These are phyloP conservation scores for Pseudochromis fuscus DNA, from an alignment of 2,797 vertebrate genomes.

Conservation along the genomic window DNA sequence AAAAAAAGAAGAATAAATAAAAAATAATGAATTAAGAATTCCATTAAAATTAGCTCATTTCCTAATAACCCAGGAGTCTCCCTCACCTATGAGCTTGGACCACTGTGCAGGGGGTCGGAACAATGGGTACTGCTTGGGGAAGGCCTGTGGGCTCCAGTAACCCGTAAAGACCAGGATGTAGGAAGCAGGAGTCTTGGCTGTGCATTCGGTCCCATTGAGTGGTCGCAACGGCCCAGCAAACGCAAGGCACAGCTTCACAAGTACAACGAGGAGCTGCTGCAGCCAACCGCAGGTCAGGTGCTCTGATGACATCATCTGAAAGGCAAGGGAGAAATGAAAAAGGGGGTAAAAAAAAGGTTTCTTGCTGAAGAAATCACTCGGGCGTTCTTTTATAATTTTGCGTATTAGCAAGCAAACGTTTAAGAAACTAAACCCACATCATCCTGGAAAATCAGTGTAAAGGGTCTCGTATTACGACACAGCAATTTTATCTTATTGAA, in stretches of 20 bases:
- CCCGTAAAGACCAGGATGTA: conserved; percentile 89
- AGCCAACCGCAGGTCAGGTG: conserved; percentile 80
- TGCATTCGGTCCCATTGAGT: conserved; percentile 79
- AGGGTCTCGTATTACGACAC: conserved; percentile 47
- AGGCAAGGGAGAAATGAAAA: conserved; percentile 63
- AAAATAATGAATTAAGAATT: too few species aligned
- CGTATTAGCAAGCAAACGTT: conserved; percentile 35
- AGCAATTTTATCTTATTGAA: conserved; percentile 59
- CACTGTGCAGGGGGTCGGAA: conserved; percentile 89
- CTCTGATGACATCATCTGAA: conserved; percentile 84
- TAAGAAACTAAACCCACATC: conserved; percentile 68
- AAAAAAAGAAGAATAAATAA: too few species aligned
- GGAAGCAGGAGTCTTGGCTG: conserved; percentile 83
- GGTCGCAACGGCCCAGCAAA: conserved; percentile 72
- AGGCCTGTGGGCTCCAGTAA: conserved; percentile 86
- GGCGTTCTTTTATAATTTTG: neutral
- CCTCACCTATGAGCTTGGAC: conserved; percentile 89
- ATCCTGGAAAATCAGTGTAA: conserved; percentile 55
- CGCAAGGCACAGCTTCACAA: conserved; percentile 79
- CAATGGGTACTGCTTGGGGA: conserved; percentile 89
- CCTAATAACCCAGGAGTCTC: neutral
- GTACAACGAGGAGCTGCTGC: conserved; percentile 80
- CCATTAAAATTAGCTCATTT: neutral
- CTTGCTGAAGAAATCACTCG: neutral
- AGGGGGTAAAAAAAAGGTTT: neutral